These are phyloP conservation scores for Notothenia coriiceps DNA, from an alignment of 2,113 vertebrate species.

Conservation along the genomic window DNA sequence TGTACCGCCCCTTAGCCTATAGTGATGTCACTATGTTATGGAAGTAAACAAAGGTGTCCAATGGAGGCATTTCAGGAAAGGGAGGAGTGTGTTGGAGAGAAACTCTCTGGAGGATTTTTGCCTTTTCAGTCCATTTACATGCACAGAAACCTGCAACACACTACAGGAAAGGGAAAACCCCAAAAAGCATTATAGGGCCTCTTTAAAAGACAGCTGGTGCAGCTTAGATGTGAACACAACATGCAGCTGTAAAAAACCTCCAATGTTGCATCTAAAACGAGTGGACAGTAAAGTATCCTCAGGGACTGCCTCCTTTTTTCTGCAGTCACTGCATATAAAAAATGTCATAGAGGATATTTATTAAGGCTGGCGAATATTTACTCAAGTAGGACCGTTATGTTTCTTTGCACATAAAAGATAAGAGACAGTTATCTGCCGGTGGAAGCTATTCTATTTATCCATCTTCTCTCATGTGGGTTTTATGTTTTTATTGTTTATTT, in stretches of 20 bases:
- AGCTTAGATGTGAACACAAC: slow-evolving; percentile 1
- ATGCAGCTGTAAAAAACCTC: not conserved
- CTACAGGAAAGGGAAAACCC: no score
- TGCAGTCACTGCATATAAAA: not conserved
- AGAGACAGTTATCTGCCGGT: slow-evolving; percentile 7
- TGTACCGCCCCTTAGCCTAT: no score
- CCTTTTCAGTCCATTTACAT: no score
- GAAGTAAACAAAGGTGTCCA: no score
- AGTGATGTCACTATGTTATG: no score
- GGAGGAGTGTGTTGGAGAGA: no score
- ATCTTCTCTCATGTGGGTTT: slow-evolving; percentile 1
- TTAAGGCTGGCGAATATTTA: slow-evolving; percentile 32
- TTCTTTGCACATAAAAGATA: slow-evolving; percentile 5
- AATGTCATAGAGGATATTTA: slow-evolving; percentile 23
- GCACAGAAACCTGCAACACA: no score
- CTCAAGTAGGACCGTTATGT: not conserved
- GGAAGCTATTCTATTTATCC: slow-evolving; percentile 7
- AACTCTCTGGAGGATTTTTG: no score
- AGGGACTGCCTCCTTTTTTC: slow-evolving; percentile 3
- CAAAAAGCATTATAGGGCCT: no score
- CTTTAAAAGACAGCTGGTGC: not conserved
- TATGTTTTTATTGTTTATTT: slow-evolving; percentile 1
- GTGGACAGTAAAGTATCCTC: not conserved
- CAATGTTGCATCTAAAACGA: slow-evolving; percentile 17
- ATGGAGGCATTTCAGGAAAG: no score